phyloP scores from a whole-genome alignment of 2,797 vertebrate genomes.

The Yasuhikotakia modesta region DNA sequence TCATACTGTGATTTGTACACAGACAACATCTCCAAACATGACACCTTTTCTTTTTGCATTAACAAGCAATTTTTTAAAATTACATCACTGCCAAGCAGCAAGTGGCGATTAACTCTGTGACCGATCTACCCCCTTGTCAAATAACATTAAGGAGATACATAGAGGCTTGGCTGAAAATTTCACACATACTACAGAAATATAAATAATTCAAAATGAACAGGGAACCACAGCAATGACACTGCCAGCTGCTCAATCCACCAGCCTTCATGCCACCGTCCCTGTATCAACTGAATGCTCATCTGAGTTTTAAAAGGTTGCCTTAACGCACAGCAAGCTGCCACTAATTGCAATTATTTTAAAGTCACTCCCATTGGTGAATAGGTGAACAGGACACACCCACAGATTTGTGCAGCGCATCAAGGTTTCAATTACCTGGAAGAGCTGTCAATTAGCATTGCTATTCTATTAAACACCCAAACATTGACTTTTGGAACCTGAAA shows the following conservation, averaged over 20 bases:
- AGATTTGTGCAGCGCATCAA: not conserved
- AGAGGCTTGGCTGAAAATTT: too few relatives aligned
- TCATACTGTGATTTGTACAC: not conserved
- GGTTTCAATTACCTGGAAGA: not conserved
- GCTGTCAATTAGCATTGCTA: not conserved
- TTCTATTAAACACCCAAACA: not conserved
- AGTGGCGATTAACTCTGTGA: too few relatives aligned
- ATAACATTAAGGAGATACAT: too few relatives aligned
- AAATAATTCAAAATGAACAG: not conserved
- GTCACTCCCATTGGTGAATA: not conserved
- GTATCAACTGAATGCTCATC: not conserved
- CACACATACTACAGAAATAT: not conserved
- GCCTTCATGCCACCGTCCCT: not conserved
- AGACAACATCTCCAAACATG: not conserved
- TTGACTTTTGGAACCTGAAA: not conserved
- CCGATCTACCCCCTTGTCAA: too few relatives aligned
- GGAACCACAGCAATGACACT: not conserved
- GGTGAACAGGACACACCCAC: constrained; percentile 2
- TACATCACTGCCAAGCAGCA: too few relatives aligned
- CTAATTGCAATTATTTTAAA: constrained; percentile 6
- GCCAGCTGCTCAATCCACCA: not conserved
- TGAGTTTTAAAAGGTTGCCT: not conserved
- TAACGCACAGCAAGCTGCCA: not conserved
- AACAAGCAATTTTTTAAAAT: too few relatives aligned
- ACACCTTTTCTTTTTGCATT: too few relatives aligned